phyloP scores from a whole-genome alignment of 2,113 vertebrate genomes.

The Geococcyx californianus region DNA sequence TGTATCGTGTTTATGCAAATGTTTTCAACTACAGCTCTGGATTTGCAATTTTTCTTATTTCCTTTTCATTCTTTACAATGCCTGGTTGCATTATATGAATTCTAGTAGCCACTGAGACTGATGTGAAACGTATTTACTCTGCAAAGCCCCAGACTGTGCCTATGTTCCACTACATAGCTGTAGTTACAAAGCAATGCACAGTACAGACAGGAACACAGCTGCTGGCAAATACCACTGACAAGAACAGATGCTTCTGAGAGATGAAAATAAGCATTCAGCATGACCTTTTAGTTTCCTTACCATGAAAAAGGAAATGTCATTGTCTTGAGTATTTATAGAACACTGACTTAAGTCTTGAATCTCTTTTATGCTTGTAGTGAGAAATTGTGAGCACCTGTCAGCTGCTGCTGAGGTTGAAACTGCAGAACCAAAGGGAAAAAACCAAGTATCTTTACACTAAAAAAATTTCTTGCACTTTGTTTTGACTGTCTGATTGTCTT shows the following conservation, averaged over 20 bases:
- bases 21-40: not conserved
- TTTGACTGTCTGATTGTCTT: not conserved
- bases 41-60: not conserved
- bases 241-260: not conserved
- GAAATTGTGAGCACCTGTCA: not conserved
- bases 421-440: not conserved
- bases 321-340: constrained; percentile 10
- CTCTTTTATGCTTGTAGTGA: not conserved
- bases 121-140: not conserved
- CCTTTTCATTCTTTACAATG: not conserved
- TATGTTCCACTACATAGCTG: not conserved
- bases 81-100: not conserved
- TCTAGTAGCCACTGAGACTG: not conserved
- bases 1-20: not conserved
- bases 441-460: not conserved
- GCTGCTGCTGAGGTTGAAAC: not conserved
- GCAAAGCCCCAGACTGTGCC: not conserved
- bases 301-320: not conserved
- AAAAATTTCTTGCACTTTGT: not conserved
- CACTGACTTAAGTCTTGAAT: not conserved
- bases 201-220: not conserved
- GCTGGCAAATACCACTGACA: not conserved
- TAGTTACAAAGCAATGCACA: not conserved
- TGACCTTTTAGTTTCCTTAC: constrained; percentile 16
- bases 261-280: not conserved